These are phyloP conservation scores for Drosophila pectinifera DNA, from an alignment of 1,140 invertebrate genomes.

Conservation along the genomic window DNA sequence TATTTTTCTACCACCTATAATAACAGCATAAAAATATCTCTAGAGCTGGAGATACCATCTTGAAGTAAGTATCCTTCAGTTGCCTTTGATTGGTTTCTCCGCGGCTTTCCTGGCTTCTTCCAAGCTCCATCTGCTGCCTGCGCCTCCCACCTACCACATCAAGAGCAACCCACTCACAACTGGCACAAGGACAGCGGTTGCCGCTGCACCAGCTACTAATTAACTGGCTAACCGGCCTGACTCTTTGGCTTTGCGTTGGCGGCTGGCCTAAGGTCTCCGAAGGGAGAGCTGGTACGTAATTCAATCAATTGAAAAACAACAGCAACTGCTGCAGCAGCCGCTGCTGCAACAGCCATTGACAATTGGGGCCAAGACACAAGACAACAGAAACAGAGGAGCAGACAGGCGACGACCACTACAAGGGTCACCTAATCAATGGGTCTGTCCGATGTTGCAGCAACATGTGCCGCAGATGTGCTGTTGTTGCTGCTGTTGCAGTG, in stretches of 20 bases:
- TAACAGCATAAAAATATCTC: not conserved
- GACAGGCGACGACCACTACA: slow-evolving; percentile 70
- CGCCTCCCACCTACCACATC: slow-evolving; percentile 41
- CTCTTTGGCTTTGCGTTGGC: slow-evolving; percentile 60
- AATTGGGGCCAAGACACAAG: slow-evolving; percentile 69
- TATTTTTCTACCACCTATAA: not conserved
- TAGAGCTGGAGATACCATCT: slow-evolving; percentile 11
- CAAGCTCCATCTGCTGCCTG: slow-evolving; percentile 9
- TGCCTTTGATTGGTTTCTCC: slow-evolving; percentile 29
- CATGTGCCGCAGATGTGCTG: slow-evolving; percentile 29
- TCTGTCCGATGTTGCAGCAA: slow-evolving; percentile 57
- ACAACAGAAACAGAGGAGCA: slow-evolving; percentile 31
- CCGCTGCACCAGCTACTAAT: slow-evolving; percentile 60
- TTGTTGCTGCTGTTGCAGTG: slow-evolving; percentile 26
- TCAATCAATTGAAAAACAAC: slow-evolving; percentile 73
- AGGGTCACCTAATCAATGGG: slow-evolving; percentile 82
- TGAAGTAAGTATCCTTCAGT: slow-evolving; percentile 49
- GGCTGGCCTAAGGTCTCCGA: slow-evolving; percentile 45
- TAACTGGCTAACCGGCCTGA: slow-evolving; percentile 73
- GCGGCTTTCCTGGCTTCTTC: not conserved
- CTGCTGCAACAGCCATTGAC: slow-evolving; percentile 58
- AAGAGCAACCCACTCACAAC: slow-evolving; percentile 58
- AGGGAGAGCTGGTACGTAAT: slow-evolving; percentile 72
- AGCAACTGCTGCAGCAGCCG: slow-evolving; percentile 33
- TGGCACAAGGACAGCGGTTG: slow-evolving; percentile 70